Evolutionary conservation across 64 coral and sea anemone species (phyloP).

Genomic region (Porites australiensis): DNA sequence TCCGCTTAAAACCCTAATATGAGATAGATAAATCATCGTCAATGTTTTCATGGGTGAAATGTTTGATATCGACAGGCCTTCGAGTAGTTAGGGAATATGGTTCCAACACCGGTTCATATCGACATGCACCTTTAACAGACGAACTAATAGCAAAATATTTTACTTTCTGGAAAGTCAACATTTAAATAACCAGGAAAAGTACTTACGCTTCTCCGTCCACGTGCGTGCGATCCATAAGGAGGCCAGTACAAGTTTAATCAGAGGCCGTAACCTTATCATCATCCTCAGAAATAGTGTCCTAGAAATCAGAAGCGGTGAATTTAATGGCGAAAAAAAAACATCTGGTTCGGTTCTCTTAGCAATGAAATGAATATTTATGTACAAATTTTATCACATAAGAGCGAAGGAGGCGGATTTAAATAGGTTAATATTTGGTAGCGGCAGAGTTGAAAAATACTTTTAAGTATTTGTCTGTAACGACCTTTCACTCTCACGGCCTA

Average conservation of each 20-base stretch:
- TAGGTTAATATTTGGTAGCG: not conserved
- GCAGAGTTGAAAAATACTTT: not conserved
- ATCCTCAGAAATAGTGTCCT: not conserved
- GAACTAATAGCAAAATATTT: not conserved
- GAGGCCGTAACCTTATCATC: not conserved
- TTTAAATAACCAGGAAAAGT: not conserved
- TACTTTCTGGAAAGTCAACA: not conserved
- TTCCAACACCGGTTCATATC: not conserved
- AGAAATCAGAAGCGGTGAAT: not conserved
- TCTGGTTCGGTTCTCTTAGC: not conserved
- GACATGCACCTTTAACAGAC: not conserved
- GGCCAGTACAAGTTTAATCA: not conserved
- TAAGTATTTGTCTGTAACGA: not conserved
- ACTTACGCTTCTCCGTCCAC: conserved; percentile 40
- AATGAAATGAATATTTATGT: conserved; percentile 43
- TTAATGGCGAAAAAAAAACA: not conserved
- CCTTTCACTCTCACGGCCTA: no score
- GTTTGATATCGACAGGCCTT: not conserved
- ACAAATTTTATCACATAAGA: not conserved
- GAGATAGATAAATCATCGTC: not conserved
- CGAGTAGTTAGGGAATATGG: not conserved
- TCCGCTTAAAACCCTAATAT: not conserved
- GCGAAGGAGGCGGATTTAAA: not conserved
- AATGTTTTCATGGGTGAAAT: not conserved
- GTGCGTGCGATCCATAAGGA: not conserved